Evolutionary conservation across 37 sponge, comb jelly and placozoan genomes (phyloP), one percentile per base, ranked within the genome.

Genomic region (Aplysina aerophoba): DNA sequence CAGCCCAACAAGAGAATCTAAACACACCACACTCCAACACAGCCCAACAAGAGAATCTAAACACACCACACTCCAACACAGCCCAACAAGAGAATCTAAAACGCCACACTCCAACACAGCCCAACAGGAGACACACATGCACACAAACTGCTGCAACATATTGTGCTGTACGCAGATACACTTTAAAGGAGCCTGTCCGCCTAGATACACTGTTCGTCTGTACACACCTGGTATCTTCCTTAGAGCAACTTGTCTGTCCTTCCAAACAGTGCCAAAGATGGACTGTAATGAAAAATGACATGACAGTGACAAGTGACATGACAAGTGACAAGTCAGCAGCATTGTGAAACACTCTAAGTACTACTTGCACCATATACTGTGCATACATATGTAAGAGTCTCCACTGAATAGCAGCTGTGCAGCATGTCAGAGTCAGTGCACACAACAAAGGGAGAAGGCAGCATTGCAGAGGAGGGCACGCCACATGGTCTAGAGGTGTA

Each of bases 181-280:
- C n/a, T n/a, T n/a, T n/a, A n/a, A n/a, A n/a, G n/a, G n/a, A n/a
- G n/a, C n/a, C n/a, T n/a, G n/a, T n/a, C n/a, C n/a, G n/a, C n/a
- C n/a, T n/a, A n/a, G n/a, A n/a, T n/a, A n/a, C n/a, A n/a, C n/a
- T n/a, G n/a, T n/a, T n/a, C n/a, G n/a, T n/a, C n/a, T n/a, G n/a
- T n/a, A n/a, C n/a, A 20, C 83, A 95, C 96, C 96, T 61, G 96
- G 92, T 44, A 90, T 88, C 71, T 55, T 79, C 15, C 40, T 33
- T 24, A 96, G 59, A 50, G 85, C 88, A 21, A 67, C 79, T 58
- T 92, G 95, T 60, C 96, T 88, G 50, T 64, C 79, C 39, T 85
- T 86, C 57, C 88, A 39, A 27, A 74, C 88, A 27, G 90, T 85
- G 0, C 94, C 91, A 89, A 94, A 93, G 58, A 96, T 33, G 16